These are phyloP conservation scores for Sciurus vulgaris DNA, from an alignment of 2,797 vertebrate genomes.

Conservation along the genomic window DNA sequence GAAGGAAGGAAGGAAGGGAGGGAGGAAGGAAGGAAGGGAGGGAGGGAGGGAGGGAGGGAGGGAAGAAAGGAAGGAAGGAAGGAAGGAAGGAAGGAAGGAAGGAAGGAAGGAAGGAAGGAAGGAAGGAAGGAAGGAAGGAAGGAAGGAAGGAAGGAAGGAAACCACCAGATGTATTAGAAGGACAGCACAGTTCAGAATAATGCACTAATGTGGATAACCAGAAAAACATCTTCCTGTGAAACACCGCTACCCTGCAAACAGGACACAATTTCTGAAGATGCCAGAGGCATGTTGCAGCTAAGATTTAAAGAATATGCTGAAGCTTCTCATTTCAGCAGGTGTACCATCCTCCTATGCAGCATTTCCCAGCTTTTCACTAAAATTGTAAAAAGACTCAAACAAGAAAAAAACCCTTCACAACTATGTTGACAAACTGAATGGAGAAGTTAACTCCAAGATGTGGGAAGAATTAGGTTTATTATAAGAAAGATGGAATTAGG, in stretches of 20 bases:
- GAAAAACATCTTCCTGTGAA: not conserved
- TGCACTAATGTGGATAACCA: not conserved
- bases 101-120: too few relatives aligned
- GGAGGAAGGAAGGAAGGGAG: too few relatives aligned
- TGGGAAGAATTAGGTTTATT: not conserved
- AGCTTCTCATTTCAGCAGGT: not conserved
- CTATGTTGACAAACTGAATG: not conserved
- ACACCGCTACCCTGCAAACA: not conserved
- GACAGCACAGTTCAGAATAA: not conserved
- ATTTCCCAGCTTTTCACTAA: not conserved
- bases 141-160: too few relatives aligned
- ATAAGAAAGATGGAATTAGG: not conserved
- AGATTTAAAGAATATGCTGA: not conserved
- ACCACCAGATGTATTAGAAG: not conserved
- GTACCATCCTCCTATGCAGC: not conserved
- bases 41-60: too few relatives aligned
- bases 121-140: too few relatives aligned
- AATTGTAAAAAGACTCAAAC: not conserved
- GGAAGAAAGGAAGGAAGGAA: too few relatives aligned
- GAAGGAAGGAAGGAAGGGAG: too few relatives aligned
- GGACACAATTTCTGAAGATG: not conserved
- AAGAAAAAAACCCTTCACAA: not conserved
- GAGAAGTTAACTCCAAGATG: not conserved
- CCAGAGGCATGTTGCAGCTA: not conserved
- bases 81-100: too few relatives aligned